Conservation (phyloP, 2,888 invertebrate genomes). For the Andrena minutula region DNA sequence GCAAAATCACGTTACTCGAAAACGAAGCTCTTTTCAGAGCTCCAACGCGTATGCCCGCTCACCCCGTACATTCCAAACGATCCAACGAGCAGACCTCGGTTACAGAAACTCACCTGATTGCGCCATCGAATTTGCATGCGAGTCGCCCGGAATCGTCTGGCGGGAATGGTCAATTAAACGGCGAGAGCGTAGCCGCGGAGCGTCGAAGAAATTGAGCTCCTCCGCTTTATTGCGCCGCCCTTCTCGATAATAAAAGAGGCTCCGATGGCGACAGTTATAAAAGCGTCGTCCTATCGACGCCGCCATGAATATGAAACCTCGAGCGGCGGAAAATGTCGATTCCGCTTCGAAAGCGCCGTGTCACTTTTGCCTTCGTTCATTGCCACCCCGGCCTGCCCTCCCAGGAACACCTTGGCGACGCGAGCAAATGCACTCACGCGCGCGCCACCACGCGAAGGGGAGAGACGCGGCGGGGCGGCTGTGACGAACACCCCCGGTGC, state of each 20-base stretch:
- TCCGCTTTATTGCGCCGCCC: slow-evolving; percentile 15
- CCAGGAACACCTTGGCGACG: slow-evolving; percentile 23
- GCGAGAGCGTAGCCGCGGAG: neutral
- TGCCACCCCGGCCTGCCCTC: neutral
- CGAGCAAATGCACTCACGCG: slow-evolving; percentile 28
- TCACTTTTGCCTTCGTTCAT: slow-evolving; percentile 13
- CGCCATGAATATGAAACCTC: slow-evolving; percentile 7
- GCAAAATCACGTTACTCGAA: too few species aligned
- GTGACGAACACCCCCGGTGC: slow-evolving; percentile 46
- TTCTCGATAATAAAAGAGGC: slow-evolving; percentile 9
- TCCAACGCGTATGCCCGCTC: too few species aligned
- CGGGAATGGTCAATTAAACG: slow-evolving; percentile 25
- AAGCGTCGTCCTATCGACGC: slow-evolving; percentile 9
- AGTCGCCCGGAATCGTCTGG: neutral
- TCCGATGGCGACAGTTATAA: slow-evolving; percentile 25
- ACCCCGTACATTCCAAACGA: slow-evolving; percentile 15
- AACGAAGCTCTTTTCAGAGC: too few species aligned
- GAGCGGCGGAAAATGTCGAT: neutral
- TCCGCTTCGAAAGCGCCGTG: slow-evolving; percentile 2
- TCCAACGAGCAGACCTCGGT: slow-evolving; percentile 1
- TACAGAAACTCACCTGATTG: slow-evolving; percentile 40
- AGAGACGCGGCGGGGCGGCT: slow-evolving; percentile 3
- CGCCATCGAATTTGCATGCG: slow-evolving; percentile 37
- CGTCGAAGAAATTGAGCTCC: slow-evolving; percentile 19
- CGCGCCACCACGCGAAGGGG: slow-evolving; percentile 6